Percentiles rank a stretch among this genome's conserved stretches.
Conservation (phyloP, 2,797 vertebrate species). For the Pseudochaenichthys georgianus region DNA sequence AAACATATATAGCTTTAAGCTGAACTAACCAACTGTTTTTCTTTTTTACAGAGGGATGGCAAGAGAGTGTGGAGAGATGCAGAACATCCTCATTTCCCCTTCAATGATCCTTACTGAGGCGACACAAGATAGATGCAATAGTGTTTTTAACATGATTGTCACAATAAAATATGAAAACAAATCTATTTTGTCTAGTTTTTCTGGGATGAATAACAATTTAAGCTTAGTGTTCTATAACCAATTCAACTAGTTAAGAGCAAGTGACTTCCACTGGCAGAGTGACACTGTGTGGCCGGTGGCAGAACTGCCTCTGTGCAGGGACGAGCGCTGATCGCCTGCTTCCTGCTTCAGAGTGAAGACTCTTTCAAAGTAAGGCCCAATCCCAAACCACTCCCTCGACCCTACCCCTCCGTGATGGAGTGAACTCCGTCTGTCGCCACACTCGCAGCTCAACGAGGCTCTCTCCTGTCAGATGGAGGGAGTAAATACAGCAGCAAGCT, state of each 20-base stretch:
- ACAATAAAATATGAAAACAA: too few species aligned
- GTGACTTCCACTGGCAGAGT: constrained; percentile 11
- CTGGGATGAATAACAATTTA: neutral
- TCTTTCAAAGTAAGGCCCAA: neutral
- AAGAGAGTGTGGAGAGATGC: constrained; percentile 81
- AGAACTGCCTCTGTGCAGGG: constrained; percentile 22
- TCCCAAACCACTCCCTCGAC: too few species aligned
- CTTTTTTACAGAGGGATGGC: constrained; percentile 70
- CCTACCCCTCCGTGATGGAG: too few species aligned
- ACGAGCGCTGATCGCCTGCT: neutral
- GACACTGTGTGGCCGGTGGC: constrained; percentile 51
- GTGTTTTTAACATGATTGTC: neutral
- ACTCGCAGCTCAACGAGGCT: too few species aligned
- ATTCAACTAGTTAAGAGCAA: neutral
- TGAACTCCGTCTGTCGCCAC: too few species aligned
- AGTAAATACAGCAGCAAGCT: too few species aligned
- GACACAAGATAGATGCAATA: neutral
- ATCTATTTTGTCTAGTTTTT: too few species aligned
- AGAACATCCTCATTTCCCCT: constrained; percentile 84
- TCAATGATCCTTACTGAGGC: constrained; percentile 76
- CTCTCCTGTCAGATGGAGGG: too few species aligned
- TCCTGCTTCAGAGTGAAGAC: neutral
- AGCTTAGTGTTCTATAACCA: too few species aligned
- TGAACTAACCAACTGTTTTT: neutral
- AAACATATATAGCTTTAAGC: neutral